Conservation (phyloP, 2,888 invertebrate genomes). For the Cecidostiba fungosa region DNA sequence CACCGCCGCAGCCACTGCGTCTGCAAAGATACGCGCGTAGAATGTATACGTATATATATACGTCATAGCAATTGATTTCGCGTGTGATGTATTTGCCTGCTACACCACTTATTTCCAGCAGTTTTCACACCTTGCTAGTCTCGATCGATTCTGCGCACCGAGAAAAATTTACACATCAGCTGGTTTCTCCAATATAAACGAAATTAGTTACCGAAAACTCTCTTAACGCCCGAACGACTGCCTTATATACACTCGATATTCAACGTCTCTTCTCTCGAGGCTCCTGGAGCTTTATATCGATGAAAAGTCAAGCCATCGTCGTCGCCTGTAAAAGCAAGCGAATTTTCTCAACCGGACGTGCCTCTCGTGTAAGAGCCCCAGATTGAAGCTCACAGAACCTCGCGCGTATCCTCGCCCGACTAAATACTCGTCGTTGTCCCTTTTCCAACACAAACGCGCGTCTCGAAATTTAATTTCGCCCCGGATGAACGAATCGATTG, state of each 20-base stretch:
- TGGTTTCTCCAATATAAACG: neutral
- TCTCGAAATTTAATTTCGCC: neutral
- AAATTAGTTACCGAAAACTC: conserved; percentile 32
- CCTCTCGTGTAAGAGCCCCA: neutral
- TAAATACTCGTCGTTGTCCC: too few species aligned
- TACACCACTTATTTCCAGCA: neutral
- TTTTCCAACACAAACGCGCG: too few species aligned
- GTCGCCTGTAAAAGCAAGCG: conserved; percentile 4
- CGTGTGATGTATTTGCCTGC: neutral
- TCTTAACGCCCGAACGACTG: conserved; percentile 44
- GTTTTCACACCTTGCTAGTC: conserved; percentile 26
- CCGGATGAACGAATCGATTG: neutral
- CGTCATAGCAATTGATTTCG: too few species aligned
- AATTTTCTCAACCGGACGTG: conserved; percentile 43
- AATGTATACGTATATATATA: neutral
- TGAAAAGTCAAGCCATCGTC: conserved; percentile 24
- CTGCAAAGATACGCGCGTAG: neutral
- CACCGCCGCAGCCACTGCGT: neutral
- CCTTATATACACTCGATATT: conserved; percentile 50
- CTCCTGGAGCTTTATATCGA: neutral
- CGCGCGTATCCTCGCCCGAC: too few species aligned
- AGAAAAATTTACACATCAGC: neutral
- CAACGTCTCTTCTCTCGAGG: neutral
- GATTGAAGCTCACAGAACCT: too few species aligned
- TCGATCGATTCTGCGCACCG: neutral